phyloP scores from a whole-genome alignment of 2,888 invertebrate genomes.

The Eupithecia tripunctaria region DNA sequence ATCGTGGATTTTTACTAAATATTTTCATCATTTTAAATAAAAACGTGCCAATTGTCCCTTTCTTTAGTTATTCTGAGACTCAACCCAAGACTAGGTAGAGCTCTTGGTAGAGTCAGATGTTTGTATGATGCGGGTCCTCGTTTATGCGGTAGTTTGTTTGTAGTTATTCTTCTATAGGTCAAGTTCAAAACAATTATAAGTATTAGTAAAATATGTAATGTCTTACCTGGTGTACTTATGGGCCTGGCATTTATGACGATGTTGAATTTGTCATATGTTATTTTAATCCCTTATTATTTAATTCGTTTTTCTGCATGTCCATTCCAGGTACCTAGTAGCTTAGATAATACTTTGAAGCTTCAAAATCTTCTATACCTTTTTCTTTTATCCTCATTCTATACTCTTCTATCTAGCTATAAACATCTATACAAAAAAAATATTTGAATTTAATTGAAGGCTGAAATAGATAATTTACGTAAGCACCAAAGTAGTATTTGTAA shows the following conservation, averaged over 20 bases:
- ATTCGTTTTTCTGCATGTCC: neutral
- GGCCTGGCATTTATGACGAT: neutral
- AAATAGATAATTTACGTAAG: neutral
- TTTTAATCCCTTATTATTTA: neutral
- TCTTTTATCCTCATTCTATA: no score
- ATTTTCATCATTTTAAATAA: no score
- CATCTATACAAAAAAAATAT: no score
- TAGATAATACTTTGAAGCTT: neutral
- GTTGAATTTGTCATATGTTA: neutral
- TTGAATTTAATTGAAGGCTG: neutral
- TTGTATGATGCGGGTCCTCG: slow-evolving; percentile 4
- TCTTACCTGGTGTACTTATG: neutral
- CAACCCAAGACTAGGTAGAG: neutral
- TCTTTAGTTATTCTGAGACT: neutral
- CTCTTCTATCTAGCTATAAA: no score
- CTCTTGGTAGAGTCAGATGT: neutral
- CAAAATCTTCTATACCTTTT: no score
- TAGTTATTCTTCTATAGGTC: slow-evolving; percentile 28
- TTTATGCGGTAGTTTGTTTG: slow-evolving; percentile 18
- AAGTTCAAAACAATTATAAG: slow-evolving; percentile 27
- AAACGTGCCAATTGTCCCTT: neutral
- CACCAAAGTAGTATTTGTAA: neutral
- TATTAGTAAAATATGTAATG: neutral
- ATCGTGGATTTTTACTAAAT: no score
- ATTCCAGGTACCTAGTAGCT: no score